Percentiles rank a stretch among this genome's conserved stretches.
Conservation (phyloP, 2,113 vertebrate genomes). For the Silurus meridionalis region DNA sequence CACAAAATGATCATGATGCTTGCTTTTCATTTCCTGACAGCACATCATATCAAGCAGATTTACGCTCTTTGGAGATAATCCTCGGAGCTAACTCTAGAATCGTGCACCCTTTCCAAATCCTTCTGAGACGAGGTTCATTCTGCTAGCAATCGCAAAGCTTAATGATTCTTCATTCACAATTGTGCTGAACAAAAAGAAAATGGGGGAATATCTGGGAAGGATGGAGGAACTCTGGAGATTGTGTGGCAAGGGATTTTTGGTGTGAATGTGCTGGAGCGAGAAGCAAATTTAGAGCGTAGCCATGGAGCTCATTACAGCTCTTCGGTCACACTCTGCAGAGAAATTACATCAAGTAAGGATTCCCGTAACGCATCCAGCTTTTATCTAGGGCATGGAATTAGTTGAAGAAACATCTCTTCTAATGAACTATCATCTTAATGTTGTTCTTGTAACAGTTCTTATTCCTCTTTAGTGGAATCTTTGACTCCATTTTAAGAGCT, state of each 20-base stretch:
- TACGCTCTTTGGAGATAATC: not conserved
- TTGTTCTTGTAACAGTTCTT: not conserved
- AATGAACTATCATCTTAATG: not conserved
- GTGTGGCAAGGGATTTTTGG: not conserved
- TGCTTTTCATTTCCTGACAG: not conserved
- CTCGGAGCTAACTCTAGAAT: not conserved
- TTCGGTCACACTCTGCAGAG: conserved; percentile 3
- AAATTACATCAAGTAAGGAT: not conserved
- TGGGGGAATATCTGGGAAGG: no score
- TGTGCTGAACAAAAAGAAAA: conserved; percentile 14
- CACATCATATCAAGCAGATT: not conserved
- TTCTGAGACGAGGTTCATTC: conserved; percentile 5
- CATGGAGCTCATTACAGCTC: conserved; percentile 24
- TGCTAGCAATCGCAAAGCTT: conserved; percentile 2
- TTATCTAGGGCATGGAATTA: not conserved
- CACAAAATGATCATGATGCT: not conserved
- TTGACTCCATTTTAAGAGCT: not conserved
- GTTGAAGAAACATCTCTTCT: not conserved
- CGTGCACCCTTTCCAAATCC: not conserved
- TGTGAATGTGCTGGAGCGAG: not conserved
- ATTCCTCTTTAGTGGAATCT: not conserved
- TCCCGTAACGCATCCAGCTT: not conserved
- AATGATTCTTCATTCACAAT: conserved; percentile 10
- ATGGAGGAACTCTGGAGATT: conserved; percentile 5
- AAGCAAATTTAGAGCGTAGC: conserved; percentile 19